Conservation (phyloP, 2,888 invertebrate species). For the Idaea biselata region DNA sequence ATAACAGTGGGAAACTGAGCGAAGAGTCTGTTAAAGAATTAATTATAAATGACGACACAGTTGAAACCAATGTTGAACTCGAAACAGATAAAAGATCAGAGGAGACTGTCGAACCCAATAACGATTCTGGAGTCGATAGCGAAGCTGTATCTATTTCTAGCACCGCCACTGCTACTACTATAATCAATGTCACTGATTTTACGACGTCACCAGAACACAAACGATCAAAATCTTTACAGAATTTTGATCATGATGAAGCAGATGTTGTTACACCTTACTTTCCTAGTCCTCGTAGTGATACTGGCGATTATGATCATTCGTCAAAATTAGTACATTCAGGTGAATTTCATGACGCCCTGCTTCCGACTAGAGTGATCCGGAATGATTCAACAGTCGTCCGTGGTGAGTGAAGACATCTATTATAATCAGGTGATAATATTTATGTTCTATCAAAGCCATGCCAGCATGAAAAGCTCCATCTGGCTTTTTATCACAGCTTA, state of each 20-base stretch:
- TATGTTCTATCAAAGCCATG: slow-evolving; percentile 69
- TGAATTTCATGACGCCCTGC: slow-evolving; percentile 76
- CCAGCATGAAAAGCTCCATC: slow-evolving; percentile 62
- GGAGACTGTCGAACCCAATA: slow-evolving; percentile 14
- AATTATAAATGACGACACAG: slow-evolving; percentile 35
- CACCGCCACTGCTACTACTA: slow-evolving; percentile 38
- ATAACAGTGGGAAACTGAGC: slow-evolving; percentile 70
- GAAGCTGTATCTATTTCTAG: slow-evolving; percentile 37
- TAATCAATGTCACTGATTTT: slow-evolving; percentile 17
- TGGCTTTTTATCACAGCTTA: slow-evolving; percentile 42
- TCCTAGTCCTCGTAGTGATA: slow-evolving; percentile 25
- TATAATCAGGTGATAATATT: slow-evolving; percentile 78
- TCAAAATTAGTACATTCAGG: slow-evolving; percentile 69
- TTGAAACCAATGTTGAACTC: slow-evolving; percentile 20
- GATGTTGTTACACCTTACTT: slow-evolving; percentile 64
- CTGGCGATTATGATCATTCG: slow-evolving; percentile 30
- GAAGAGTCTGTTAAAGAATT: slow-evolving; percentile 66
- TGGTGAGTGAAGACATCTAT: slow-evolving; percentile 80
- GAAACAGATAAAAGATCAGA: slow-evolving; percentile 20
- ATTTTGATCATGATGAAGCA: slow-evolving; percentile 59
- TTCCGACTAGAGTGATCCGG: slow-evolving; percentile 70
- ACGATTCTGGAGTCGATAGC: slow-evolving; percentile 29
- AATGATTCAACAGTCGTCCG: slow-evolving; percentile 71
- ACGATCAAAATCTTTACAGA: slow-evolving; percentile 30
- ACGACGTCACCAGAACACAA: slow-evolving; percentile 20